phyloP scores from a whole-genome alignment of 2,888 invertebrate species.

The Cecidostiba fungosa region DNA sequence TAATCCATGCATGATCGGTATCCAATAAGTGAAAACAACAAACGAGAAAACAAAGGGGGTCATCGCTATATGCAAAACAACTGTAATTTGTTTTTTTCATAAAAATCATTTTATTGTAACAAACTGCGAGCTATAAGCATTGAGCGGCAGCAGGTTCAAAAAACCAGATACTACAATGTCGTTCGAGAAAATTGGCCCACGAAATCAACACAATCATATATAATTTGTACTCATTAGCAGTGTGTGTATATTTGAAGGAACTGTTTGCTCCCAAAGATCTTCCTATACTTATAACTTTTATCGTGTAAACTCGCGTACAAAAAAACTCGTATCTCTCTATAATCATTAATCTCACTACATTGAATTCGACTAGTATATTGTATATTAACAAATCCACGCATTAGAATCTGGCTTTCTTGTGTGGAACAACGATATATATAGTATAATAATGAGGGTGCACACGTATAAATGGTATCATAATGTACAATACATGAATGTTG shows the following conservation, averaged over 20 bases:
- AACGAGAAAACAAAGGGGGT: constrained; percentile 38
- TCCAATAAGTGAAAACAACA: not conserved
- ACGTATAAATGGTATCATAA: constrained; percentile 26
- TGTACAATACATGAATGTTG: constrained; percentile 34
- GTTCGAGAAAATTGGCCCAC: constrained; percentile 27
- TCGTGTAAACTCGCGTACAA: constrained; percentile 22
- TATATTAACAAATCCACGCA: constrained; percentile 50
- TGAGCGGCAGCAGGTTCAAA: constrained; percentile 58
- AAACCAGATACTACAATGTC: constrained; percentile 61
- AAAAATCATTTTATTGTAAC: constrained; percentile 62
- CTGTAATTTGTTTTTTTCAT: constrained; percentile 47
- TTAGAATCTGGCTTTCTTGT: constrained; percentile 63
- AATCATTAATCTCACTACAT: constrained; percentile 8
- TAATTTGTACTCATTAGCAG: constrained; percentile 11
- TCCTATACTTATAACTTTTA: not conserved
- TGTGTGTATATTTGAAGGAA: constrained; percentile 17
- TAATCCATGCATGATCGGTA: not conserved
- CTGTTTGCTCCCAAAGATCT: not conserved
- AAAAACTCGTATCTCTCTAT: not conserved
- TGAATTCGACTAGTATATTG: not conserved
- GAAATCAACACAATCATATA: constrained; percentile 40
- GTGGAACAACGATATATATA: constrained; percentile 32
- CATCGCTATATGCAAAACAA: constrained; percentile 60
- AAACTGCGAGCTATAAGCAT: constrained; percentile 62
- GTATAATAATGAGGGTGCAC: constrained; percentile 43